phyloP scores from a whole-genome alignment of 2,888 invertebrate genomes.

The Pinctada fucata region DNA sequence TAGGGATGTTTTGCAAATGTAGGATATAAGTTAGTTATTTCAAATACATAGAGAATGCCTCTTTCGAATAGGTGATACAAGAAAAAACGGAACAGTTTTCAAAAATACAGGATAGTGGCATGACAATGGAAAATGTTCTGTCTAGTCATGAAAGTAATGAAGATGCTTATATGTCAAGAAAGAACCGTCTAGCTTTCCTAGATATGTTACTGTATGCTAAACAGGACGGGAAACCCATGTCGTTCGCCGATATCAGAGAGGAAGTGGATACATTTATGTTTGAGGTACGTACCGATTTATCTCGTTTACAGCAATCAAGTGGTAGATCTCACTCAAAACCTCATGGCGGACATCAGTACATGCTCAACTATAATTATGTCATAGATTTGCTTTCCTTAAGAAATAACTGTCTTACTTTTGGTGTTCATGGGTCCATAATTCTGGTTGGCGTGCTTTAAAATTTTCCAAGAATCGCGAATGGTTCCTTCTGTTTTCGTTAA shows the following conservation, averaged over 20 bases:
- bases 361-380: too few species aligned
- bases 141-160: slow-evolving; percentile 41
- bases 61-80: slow-evolving; percentile 60
- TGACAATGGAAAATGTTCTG: slow-evolving; percentile 52
- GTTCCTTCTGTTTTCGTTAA: too few species aligned
- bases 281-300: slow-evolving; percentile 72
- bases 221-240: slow-evolving; percentile 81
- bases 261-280: slow-evolving; percentile 81
- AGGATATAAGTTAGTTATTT: too few species aligned
- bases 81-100: slow-evolving; percentile 55
- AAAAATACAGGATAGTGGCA: slow-evolving; percentile 30
- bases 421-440: too few species aligned
- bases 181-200: slow-evolving; percentile 87
- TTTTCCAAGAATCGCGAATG: too few species aligned
- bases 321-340: too few species aligned
- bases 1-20: too few species aligned
- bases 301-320: not conserved
- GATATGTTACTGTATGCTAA: slow-evolving; percentile 92
- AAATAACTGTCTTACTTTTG: too few species aligned
- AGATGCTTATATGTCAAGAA: slow-evolving; percentile 42
- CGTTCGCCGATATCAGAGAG: slow-evolving; percentile 77
- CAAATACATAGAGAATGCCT: too few species aligned
- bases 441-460: too few species aligned
- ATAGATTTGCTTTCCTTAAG: too few species aligned
- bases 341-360: too few species aligned